These are phyloP conservation scores for Diachasmimorpha longicaudata DNA, from an alignment of 1,140 invertebrate species.

Conservation along the genomic window DNA sequence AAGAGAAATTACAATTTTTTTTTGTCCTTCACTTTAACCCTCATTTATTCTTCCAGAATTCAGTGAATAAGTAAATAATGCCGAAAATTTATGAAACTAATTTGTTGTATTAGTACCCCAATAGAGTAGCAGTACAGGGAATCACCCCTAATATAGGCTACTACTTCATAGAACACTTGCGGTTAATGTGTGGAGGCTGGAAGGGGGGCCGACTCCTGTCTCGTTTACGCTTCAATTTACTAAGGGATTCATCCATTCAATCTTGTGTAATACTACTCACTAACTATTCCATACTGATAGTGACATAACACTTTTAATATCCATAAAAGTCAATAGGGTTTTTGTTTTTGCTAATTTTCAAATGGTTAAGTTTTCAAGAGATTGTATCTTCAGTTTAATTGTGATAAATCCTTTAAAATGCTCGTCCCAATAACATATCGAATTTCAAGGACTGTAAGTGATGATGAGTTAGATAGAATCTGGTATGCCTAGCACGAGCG, in stretches of 20 bases:
- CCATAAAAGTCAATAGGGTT: no score
- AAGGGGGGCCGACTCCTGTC: neutral
- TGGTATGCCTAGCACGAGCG: constrained; percentile 1
- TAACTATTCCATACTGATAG: no score
- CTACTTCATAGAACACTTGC: constrained; percentile 41
- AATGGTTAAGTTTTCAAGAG: no score
- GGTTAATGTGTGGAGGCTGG: neutral
- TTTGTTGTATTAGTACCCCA: constrained; percentile 58
- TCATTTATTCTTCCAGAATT: neutral
- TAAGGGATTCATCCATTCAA: neutral
- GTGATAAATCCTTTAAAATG: neutral
- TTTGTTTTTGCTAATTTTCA: no score
- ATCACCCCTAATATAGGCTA: constrained; percentile 44
- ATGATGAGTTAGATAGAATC: constrained; percentile 30
- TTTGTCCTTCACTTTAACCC: no score
- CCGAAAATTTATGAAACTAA: constrained; percentile 36
- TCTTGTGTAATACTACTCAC: constrained; percentile 30
- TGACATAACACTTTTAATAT: no score
- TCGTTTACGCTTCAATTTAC: no score
- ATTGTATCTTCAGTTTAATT: neutral
- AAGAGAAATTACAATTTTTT: neutral
- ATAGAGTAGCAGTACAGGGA: constrained; percentile 45
- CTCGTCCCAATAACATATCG: neutral
- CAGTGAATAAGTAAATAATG: neutral
- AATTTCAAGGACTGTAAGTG: constrained; percentile 1